phyloP scores from a whole-genome alignment of 53 echinoderm and acorn worm genomes.

The Zoroaster sp. region DNA sequence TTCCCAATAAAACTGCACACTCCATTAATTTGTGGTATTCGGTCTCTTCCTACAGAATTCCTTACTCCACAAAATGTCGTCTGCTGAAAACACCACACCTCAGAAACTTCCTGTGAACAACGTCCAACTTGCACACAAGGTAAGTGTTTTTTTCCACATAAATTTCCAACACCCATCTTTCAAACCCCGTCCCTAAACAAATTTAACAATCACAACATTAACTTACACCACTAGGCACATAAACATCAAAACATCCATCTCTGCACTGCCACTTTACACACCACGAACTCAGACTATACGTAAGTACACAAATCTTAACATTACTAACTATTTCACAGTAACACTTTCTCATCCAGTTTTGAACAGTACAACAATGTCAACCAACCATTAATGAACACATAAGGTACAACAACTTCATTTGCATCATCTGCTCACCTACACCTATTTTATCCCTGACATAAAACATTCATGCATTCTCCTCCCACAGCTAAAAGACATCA shows the following conservation, averaged over 20 bases:
- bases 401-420: background rate
- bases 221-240: background rate
- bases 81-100: background rate
- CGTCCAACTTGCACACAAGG: background rate
- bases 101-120: background rate
- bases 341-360: background rate
- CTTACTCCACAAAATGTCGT: background rate
- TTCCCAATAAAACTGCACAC: background rate
- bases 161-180: background rate
- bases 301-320: background rate
- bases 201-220: background rate
- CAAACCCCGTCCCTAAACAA: background rate
- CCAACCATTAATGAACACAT: background rate
- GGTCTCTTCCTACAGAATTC: background rate
- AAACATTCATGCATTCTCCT: background rate
- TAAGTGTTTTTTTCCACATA: background rate
- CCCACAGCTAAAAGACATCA: background rate
- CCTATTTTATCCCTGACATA: background rate
- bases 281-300: background rate
- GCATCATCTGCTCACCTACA: background rate
- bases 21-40: background rate
- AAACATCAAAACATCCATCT: background rate
- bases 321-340: background rate
- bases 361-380: background rate
- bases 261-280: background rate